Base-by-base conservation (phyloP, 2,797 vertebrate species). In the Neosilurus mollespiculum region DNA sequence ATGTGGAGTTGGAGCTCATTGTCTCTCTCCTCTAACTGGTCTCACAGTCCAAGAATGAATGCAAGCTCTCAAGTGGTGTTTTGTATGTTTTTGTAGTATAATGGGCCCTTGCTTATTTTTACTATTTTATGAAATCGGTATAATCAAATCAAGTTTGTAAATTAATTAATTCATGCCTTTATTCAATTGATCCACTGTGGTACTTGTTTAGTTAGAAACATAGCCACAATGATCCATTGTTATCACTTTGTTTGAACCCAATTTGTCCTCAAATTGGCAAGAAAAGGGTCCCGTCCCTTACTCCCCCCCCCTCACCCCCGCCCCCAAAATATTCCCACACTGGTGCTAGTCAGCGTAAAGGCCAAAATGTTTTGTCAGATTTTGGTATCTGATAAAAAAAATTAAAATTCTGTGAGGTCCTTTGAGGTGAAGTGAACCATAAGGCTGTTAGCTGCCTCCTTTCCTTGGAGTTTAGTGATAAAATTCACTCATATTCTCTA, bases 261-360 rank as follows among this genome's bases (percentile, higher is more conserved):
- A n/a, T 77, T 43, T 77, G 72, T 56, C 53, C 72, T 18, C 0
- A 24, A 73, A 14, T 20, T 73, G 72, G 72, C 26, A 59, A 76
- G 51, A 54, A 76, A 76, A 14, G 26, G 10, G 14, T 76, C 30
- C 30, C 30, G 30, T 30, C 30, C 30, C 30, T 30, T 30, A 30
- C 30, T 2, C 1, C 30, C 30, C 1, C 30, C 30, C 30, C 30
- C 30, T n/a, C n/a, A n/a, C n/a, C 30, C 30, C 2, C 30, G 2
- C 30, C 30, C 30, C 30, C 30, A 30, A 43, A 76, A 22, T n/a
- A 77, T 61, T 77, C 30, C 56, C 73, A 73, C 24, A 56, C 24
- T 15, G 2, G 53, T 56, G 54, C 18, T 18, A 77, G 56, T 77
- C 30, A 61, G 18, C 20, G 7, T 22, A 61, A 61, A 76, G 73